A percentile compares a stretch with the other conserved stretches of the same genome.
phyloP scores from a whole-genome alignment of 2,797 vertebrate genomes.

The Ibycter americanus region DNA sequence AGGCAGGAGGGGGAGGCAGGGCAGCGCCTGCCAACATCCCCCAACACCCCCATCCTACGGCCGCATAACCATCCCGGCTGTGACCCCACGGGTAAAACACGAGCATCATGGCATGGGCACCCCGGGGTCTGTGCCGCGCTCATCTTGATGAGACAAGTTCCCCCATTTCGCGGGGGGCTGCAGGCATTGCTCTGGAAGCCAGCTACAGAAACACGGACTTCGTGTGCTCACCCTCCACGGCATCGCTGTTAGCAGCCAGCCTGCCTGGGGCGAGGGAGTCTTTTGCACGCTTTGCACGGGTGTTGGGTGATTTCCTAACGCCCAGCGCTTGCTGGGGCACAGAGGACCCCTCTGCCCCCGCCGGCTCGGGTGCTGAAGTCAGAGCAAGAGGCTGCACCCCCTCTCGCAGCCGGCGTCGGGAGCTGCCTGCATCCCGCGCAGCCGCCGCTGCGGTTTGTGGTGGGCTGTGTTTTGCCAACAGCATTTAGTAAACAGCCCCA shows the following conservation, averaged over 20 bases:
- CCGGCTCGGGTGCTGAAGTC: fast-evolving
- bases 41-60: neutral
- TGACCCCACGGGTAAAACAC: fast-evolving
- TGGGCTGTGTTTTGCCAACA: neutral
- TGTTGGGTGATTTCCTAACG: neutral
- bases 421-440: fast-evolving
- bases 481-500: neutral
- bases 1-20: neutral
- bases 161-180: fast-evolving
- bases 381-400: neutral
- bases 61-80: fast-evolving
- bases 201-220: neutral
- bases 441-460: neutral
- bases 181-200: neutral
- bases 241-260: fast-evolving
- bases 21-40: neutral
- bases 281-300: fast-evolving
- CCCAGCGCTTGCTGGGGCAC: fast-evolving
- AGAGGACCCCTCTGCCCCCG: neutral
- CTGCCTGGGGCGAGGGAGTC: neutral
- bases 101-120: fast-evolving
- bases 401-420: fast-evolving
- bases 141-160: fast-evolving
- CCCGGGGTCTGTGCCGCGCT: fast-evolving
- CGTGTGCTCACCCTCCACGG: fast-evolving